Evolutionary conservation across 2,888 invertebrate genomes (phyloP), one percentile per base, ranked within the genome.

Genomic region (Pseudolycoriella hygida): DNA sequence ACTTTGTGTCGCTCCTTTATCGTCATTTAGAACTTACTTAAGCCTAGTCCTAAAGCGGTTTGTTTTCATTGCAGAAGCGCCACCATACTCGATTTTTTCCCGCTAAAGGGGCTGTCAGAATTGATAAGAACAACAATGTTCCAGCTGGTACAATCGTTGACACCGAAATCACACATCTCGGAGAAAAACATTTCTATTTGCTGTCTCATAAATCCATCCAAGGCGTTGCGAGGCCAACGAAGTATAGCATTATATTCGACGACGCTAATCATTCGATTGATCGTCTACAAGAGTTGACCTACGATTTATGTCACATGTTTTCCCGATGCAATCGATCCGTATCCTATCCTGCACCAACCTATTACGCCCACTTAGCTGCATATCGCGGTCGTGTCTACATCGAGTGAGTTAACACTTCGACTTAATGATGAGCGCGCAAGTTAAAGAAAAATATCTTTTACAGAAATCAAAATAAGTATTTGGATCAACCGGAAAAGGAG

Each of bases 131-230:
- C 51, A 59, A 68, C 3, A 88, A 87, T 59, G 87, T 89, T 0
- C 77, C 78, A 3, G 85, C 92, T 0, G 92, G 92, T 0, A 90
- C 90, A 0, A 77, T 86, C 0, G 88, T 93, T 0, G 93, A 93
- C 59, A 77, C 74, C 0, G 68, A 73, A 1, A 90, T 94, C 39
- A 86, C 86, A 0, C 89, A 92, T 63, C 84, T 88, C 0, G 76
- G 77, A 2, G 82, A 90, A 58, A 71, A 85, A 53, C 90, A 94
- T 64, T 94, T 92, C 61, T 93, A 87, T 60, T 67, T 94, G 57
- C 85, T 86, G 53, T 74, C 74, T 0, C 80, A 80, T 55, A 73
- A 76, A 45, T 76, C 76, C 14, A 78, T 80, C 43, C 75, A 86
- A 66, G 88, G 89, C 44, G 86, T 86, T 0, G 82, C 86, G 0